Evolutionary conservation across 2,888 invertebrate species (phyloP).

Genomic region (Cryptophagus acutangulus): DNA sequence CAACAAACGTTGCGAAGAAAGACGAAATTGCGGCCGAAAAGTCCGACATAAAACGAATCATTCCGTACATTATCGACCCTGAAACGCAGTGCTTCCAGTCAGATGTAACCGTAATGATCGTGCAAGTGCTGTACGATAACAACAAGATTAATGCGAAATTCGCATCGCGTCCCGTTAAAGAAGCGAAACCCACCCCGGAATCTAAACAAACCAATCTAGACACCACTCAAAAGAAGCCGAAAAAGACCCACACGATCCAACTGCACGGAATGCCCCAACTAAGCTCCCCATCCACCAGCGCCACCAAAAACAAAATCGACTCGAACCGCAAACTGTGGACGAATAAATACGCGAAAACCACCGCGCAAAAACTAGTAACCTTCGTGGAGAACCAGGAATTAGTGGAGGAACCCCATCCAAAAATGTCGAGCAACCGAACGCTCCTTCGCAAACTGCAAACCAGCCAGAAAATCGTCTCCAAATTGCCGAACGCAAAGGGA

Average conservation of each 20-base stretch:
- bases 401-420: too few species aligned
- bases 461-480: too few species aligned
- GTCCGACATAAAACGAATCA: slow-evolving; percentile 11
- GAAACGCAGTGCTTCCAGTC: slow-evolving; percentile 12
- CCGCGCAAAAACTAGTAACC: slow-evolving; percentile 24
- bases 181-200: too few species aligned
- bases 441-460: too few species aligned
- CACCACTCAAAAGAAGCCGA: too few species aligned
- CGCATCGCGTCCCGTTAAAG: too few species aligned
- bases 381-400: too few species aligned
- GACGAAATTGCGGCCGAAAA: not conserved
- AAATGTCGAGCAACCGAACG: too few species aligned
- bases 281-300: not conserved
- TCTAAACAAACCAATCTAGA: too few species aligned
- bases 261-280: not conserved
- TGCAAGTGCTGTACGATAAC: slow-evolving; percentile 33
- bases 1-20: slow-evolving; percentile 6
- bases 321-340: slow-evolving; percentile 22
- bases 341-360: slow-evolving; percentile 27
- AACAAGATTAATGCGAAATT: too few species aligned
- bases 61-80: slow-evolving; percentile 22
- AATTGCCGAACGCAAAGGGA: too few species aligned
- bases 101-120: slow-evolving; percentile 32
- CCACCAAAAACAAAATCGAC: not conserved
- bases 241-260: slow-evolving; percentile 2